Evolutionary conservation across 2,888 invertebrate genomes (phyloP).

Genomic region (Amblyteles armatorius): DNA sequence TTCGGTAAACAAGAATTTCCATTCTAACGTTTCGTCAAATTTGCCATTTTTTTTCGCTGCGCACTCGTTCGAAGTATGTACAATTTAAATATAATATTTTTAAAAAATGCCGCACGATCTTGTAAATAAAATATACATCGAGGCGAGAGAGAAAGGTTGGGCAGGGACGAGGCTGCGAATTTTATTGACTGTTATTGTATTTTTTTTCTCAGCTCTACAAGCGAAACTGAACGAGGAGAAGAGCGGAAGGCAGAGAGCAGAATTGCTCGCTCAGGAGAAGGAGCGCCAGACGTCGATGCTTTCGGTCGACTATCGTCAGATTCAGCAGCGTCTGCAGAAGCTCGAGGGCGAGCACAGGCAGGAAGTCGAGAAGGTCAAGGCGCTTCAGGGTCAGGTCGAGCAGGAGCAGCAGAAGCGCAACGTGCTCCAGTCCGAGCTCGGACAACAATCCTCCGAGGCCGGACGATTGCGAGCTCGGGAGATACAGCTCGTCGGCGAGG

Average conservation of each 20-base stretch:
- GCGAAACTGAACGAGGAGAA: slow-evolving; percentile 97
- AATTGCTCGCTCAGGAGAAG: slow-evolving; percentile 94
- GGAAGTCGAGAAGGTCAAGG: slow-evolving; percentile 93
- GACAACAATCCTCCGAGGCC: slow-evolving; percentile 89
- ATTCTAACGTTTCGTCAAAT: slow-evolving; percentile 31
- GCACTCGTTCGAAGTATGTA: slow-evolving; percentile 71
- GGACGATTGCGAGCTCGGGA: slow-evolving; percentile 90
- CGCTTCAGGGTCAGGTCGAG: slow-evolving; percentile 94
- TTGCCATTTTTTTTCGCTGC: slow-evolving; percentile 61
- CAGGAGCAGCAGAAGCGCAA: slow-evolving; percentile 96
- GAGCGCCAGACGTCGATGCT: slow-evolving; percentile 98
- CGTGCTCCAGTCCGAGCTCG: slow-evolving; percentile 93
- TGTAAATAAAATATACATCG: not conserved
- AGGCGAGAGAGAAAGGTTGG: not conserved
- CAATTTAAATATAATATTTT: not conserved
- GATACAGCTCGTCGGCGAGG: slow-evolving; percentile 90
- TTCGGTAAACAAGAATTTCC: not conserved
- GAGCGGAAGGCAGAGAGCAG: slow-evolving; percentile 93
- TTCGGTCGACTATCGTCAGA: slow-evolving; percentile 97
- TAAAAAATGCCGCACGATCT: slow-evolving; percentile 19
- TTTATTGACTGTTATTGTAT: slow-evolving; percentile 30
- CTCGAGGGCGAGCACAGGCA: slow-evolving; percentile 96
- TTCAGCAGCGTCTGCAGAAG: slow-evolving; percentile 95
- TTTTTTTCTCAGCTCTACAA: slow-evolving; percentile 90
- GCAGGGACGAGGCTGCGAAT: not conserved